A percentile compares a stretch with the other conserved stretches of the same genome.
Evolutionary conservation across 2,888 invertebrate genomes (phyloP).

Genomic region (Zygogramma bicolorata): DNA sequence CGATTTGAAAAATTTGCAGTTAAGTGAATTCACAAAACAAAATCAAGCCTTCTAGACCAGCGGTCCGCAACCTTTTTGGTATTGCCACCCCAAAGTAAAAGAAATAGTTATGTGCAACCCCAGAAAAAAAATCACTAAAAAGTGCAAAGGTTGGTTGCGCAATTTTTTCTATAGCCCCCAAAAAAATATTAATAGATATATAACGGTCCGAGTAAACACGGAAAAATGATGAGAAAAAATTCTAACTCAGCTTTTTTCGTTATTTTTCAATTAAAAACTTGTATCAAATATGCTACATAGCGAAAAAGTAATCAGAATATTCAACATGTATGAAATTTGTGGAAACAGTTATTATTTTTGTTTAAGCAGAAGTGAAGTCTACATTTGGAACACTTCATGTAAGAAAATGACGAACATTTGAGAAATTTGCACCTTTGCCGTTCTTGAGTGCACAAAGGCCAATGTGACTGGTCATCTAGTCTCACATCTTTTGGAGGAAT

Average conservation of each 20-base stretch:
- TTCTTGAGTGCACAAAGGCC: neutral
- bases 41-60: too few species aligned
- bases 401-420: neutral
- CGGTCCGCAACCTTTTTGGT: too few species aligned
- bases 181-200: constrained; percentile 5
- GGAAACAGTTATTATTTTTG: neutral
- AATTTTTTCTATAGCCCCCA: constrained; percentile 6
- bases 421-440: neutral
- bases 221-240: neutral
- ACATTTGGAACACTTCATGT: too few species aligned
- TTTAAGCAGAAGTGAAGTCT: too few species aligned
- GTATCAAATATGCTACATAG: constrained; percentile 15
- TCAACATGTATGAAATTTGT: neutral
- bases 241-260: neutral
- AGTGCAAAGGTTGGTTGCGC: too few species aligned
- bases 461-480: constrained; percentile 25
- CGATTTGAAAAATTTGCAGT: too few species aligned
- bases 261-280: neutral
- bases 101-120: too few species aligned
- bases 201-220: neutral
- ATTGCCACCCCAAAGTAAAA: too few species aligned
- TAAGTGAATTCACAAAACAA: too few species aligned
- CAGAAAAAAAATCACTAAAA: too few species aligned
- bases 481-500: constrained; percentile 31
- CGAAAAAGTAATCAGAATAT: constrained; percentile 9